These are phyloP conservation scores for Mesopsocus fuscifrons DNA, from an alignment of 2,888 invertebrate species.

Conservation along the genomic window DNA sequence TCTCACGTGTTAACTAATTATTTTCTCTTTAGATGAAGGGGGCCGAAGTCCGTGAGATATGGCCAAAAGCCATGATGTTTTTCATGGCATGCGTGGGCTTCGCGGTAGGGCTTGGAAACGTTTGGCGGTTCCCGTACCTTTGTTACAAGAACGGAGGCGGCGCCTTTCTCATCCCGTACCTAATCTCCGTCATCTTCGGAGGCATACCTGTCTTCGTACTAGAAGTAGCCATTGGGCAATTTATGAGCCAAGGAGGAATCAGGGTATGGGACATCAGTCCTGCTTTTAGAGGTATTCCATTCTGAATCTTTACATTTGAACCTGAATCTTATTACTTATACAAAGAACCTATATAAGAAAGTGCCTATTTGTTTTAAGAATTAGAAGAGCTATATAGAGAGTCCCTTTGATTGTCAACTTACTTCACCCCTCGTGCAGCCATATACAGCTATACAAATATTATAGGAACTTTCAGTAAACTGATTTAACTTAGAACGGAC, in stretches of 20 bases:
- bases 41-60: slow-evolving; percentile 18
- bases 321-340: no score
- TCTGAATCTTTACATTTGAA: background rate
- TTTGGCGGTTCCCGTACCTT: slow-evolving; percentile 43
- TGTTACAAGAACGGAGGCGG: slow-evolving; percentile 32
- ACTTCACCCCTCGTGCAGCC: no score
- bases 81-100: slow-evolving; percentile 37
- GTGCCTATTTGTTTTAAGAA: no score
- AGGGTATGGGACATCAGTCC: slow-evolving; percentile 19
- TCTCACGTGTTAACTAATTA: no score
- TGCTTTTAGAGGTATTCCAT: slow-evolving; percentile 18
- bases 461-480: no score
- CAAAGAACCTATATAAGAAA: no score
- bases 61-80: slow-evolving; percentile 27
- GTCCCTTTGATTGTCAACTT: no score
- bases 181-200: slow-evolving; percentile 34
- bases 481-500: no score
- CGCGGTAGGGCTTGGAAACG: slow-evolving; percentile 40
- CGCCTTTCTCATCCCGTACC: slow-evolving; percentile 38
- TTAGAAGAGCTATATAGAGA: no score
- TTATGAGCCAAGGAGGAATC: slow-evolving; percentile 31
- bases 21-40: no score
- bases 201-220: slow-evolving; percentile 39
- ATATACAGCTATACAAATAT: no score
- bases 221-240: slow-evolving; percentile 40